Evolutionary conservation across 2,888 invertebrate genomes (phyloP).

Genomic region (Eupithecia inturbata): DNA sequence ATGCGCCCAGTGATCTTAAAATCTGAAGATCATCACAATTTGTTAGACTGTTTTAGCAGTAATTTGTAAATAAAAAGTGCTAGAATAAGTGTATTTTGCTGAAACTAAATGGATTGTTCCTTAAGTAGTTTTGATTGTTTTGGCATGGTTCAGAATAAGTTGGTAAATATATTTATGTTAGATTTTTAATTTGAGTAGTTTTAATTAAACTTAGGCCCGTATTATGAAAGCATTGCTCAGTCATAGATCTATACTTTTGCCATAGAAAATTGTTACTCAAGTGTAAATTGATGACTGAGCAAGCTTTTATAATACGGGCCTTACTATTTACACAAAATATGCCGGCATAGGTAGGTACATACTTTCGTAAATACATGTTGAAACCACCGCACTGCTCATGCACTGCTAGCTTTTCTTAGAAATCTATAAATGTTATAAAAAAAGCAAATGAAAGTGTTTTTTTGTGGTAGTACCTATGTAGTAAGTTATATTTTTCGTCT

Average conservation of each 20-base stretch:
- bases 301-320: too few species aligned
- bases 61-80: slow-evolving; percentile 4
- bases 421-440: not conserved
- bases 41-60: not conserved
- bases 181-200: not conserved
- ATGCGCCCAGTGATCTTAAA: slow-evolving; percentile 18
- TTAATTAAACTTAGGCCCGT: not conserved
- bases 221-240: too few species aligned
- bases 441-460: not conserved
- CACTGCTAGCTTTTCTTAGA: not conserved
- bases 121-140: not conserved
- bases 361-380: not conserved
- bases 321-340: not conserved
- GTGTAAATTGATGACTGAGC: too few species aligned
- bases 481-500: not conserved
- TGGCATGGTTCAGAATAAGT: not conserved
- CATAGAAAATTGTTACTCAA: too few species aligned
- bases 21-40: slow-evolving; percentile 22
- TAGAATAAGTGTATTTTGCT: not conserved
- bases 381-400: not conserved
- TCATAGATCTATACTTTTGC: too few species aligned
- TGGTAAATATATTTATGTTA: not conserved
- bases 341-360: not conserved
- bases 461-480: not conserved
- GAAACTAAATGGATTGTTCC: not conserved